Conservation (phyloP, 2,113 vertebrate species). For the Trachemys scripta region DNA sequence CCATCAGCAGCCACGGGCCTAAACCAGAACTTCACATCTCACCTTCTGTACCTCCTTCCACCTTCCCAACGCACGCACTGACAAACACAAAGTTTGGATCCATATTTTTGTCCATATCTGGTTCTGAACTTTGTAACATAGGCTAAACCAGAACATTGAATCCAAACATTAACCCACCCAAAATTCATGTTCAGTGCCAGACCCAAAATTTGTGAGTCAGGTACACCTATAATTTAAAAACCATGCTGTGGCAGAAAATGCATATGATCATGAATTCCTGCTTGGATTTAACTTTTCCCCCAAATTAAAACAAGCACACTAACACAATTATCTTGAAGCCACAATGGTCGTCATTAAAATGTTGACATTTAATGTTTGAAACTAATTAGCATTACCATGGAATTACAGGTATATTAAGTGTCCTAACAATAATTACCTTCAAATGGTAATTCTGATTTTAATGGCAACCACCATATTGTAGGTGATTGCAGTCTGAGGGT, state of each 20-base stretch:
- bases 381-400: slow-evolving; percentile 60
- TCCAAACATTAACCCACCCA: not conserved
- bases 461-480: slow-evolving; percentile 41
- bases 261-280: slow-evolving; percentile 19
- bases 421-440: slow-evolving; percentile 48
- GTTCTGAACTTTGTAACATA: not conserved
- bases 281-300: slow-evolving; percentile 48
- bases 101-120: not conserved
- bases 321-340: slow-evolving; percentile 45
- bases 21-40: not conserved
- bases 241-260: not conserved
- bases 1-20: not conserved
- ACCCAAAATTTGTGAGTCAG: not conserved
- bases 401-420: slow-evolving; percentile 67
- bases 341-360: slow-evolving; percentile 23
- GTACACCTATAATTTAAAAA: slow-evolving; percentile 21
- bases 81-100: not conserved
- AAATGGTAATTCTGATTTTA: slow-evolving; percentile 65
- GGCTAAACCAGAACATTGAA: not conserved
- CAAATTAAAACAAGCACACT: slow-evolving; percentile 42
- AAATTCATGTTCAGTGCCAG: not conserved
- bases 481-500: slow-evolving; percentile 41
- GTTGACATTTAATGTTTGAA: slow-evolving; percentile 53
- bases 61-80: not conserved
- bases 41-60: not conserved